These are phyloP conservation scores for Thalpophila matura DNA, from an alignment of 2,888 invertebrate species.

Conservation along the genomic window DNA sequence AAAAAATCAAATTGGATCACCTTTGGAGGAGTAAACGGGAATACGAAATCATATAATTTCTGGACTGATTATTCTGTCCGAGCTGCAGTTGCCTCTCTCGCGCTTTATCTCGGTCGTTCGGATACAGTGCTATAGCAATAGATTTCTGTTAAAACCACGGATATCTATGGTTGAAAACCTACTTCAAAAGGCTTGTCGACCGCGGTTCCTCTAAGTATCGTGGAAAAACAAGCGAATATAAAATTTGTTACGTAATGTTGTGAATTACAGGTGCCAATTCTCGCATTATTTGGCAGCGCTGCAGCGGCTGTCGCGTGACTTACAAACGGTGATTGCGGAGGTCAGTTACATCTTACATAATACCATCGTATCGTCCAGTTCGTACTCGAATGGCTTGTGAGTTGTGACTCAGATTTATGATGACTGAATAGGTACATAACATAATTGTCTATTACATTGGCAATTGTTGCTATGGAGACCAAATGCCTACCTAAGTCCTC, in stretches of 20 bases:
- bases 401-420: constrained; percentile 48
- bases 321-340: constrained; percentile 58
- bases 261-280: constrained; percentile 62
- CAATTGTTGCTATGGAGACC: constrained; percentile 33
- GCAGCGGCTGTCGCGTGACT: constrained; percentile 71
- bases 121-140: too few relatives aligned
- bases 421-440: constrained; percentile 23
- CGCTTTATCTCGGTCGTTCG: too few relatives aligned
- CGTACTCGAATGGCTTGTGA: constrained; percentile 37
- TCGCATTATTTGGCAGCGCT: constrained; percentile 67
- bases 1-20: too few relatives aligned
- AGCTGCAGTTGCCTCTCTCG: too few relatives aligned
- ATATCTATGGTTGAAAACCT: too few relatives aligned
- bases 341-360: constrained; percentile 73
- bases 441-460: constrained; percentile 18
- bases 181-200: too few relatives aligned
- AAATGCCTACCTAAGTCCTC: neutral
- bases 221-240: constrained; percentile 30
- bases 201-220: neutral
- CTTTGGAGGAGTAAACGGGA: too few relatives aligned
- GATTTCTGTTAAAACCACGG: too few relatives aligned
- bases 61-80: too few relatives aligned
- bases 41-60: too few relatives aligned
- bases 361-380: constrained; percentile 28
- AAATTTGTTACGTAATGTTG: constrained; percentile 41